Conservation (phyloP, 2,797 vertebrate genomes). For the Steatocranus sp. region DNA sequence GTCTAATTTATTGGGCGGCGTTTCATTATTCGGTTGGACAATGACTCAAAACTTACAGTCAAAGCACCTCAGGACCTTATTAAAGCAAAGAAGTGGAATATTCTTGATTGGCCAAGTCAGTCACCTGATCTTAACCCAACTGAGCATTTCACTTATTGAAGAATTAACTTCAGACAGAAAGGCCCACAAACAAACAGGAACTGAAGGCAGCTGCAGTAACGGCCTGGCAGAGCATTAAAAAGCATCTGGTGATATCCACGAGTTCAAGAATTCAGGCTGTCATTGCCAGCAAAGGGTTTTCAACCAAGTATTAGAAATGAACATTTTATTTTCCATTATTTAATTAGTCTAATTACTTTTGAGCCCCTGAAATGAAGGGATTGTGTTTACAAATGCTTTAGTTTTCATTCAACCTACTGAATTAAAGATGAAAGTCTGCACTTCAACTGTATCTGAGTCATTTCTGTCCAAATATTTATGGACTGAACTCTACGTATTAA, state of each 20-base stretch:
- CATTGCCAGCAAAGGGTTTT: neutral
- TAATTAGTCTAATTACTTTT: neutral
- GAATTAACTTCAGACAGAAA: neutral
- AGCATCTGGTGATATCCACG: neutral
- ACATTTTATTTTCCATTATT: neutral
- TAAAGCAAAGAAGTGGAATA: neutral
- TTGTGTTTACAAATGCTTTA: neutral
- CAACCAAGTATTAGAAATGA: neutral
- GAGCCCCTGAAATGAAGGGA: neutral
- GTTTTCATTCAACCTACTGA: neutral
- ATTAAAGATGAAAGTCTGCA: neutral
- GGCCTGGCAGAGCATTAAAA: neutral
- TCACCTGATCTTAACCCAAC: neutral
- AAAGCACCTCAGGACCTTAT: neutral
- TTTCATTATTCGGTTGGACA: neutral
- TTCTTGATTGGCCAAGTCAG: neutral
- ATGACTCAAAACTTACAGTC: neutral
- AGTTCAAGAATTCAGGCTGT: neutral
- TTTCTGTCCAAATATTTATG: neutral
- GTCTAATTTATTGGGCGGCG: neutral
- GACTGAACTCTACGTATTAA: neutral
- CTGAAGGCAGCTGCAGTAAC: neutral
- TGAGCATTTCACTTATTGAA: neutral
- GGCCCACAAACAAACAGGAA: neutral
- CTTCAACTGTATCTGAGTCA: neutral